Base-by-base conservation (phyloP, 2,113 vertebrate species). In the Rhabdornis inornatus region DNA sequence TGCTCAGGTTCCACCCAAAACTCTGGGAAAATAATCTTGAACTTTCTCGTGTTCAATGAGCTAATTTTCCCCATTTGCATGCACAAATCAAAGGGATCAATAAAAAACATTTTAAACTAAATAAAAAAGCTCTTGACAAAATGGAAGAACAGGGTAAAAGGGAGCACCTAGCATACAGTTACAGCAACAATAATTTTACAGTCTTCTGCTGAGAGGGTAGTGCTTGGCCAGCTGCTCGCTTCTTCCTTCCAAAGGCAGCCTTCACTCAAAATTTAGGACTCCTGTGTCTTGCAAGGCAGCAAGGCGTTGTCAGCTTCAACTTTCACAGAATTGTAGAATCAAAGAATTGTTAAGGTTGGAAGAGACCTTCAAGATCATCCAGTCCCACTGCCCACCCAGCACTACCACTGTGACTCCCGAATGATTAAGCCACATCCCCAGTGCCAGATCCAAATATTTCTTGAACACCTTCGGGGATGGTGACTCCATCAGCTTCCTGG, bases 361-460 rank as follows among this genome's bases (percentile, higher is more conserved):
- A 75, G 77, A 45, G 13, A 45, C 45, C 39, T 15, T 45, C 45
- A 37, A 37, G 37, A 9, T 33, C 7, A 50, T 52, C 12, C 10
- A 30, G 28, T 60, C 52, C 45, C 40, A 24, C 23, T 45, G 39
- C n/a, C 23, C 16, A 45, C 19, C 22, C 24, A 60, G 60, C 11
- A 60, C 24, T 66, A 14, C 37, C 28, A 11, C 0, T 52, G 33
- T 44, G 16, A 30, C 6, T 22, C 28, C 52, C 52, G 53, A 37
- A 22, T 0, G 0, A 17, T 14, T 27, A 37, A 60, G 59, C 15
- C 22, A 24, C 13, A 21, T 30, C 6, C 11, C 23, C 14, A 28
- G 42, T 11, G n/a, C 33, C 39, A 66, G 28, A 60, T 14, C 11
- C 60, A 45, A 19, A 10, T 13, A 33, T 10, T 12, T 15, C 21